Conservation (phyloP, 2,888 invertebrate species). For the Diaprepes abbreviatus region DNA sequence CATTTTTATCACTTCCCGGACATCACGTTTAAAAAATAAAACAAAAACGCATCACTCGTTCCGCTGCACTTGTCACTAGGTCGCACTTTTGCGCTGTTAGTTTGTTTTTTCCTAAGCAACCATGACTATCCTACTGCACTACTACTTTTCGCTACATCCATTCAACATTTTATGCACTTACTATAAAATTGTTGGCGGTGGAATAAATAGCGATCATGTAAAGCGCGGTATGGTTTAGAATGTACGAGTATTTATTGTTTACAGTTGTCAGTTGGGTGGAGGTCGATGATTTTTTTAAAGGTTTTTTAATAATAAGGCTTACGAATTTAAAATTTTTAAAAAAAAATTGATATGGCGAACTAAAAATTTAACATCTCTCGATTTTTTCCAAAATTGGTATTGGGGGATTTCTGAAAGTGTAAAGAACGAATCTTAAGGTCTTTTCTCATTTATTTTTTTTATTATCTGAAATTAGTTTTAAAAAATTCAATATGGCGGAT, state of each 20-base stretch:
- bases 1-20: neutral
- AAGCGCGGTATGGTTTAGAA: slow-evolving; percentile 42
- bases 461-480: too few relatives aligned
- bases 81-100: slow-evolving; percentile 38
- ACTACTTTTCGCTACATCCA: slow-evolving; percentile 43
- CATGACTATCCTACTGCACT: slow-evolving; percentile 48
- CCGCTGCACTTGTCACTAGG: slow-evolving; percentile 47
- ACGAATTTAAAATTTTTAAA: too few relatives aligned
- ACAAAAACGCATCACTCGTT: slow-evolving; percentile 29
- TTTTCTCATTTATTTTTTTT: too few relatives aligned
- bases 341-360: too few relatives aligned
- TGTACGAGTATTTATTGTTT: slow-evolving; percentile 46
- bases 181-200: slow-evolving; percentile 50
- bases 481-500: too few relatives aligned
- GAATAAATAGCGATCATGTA: slow-evolving; percentile 44
- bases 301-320: too few relatives aligned
- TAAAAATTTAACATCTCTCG: too few relatives aligned
- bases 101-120: slow-evolving; percentile 45
- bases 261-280: slow-evolving; percentile 39
- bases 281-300: too few relatives aligned
- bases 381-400: too few relatives aligned
- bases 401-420: too few relatives aligned
- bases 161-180: slow-evolving; percentile 50
- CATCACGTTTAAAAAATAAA: slow-evolving; percentile 19
- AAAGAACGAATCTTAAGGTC: too few relatives aligned